A percentile compares a stretch with the other conserved stretches of the same genome.
phyloP scores from a whole-genome alignment of 2,113 vertebrate genomes.

The Ploceus nigricollis region DNA sequence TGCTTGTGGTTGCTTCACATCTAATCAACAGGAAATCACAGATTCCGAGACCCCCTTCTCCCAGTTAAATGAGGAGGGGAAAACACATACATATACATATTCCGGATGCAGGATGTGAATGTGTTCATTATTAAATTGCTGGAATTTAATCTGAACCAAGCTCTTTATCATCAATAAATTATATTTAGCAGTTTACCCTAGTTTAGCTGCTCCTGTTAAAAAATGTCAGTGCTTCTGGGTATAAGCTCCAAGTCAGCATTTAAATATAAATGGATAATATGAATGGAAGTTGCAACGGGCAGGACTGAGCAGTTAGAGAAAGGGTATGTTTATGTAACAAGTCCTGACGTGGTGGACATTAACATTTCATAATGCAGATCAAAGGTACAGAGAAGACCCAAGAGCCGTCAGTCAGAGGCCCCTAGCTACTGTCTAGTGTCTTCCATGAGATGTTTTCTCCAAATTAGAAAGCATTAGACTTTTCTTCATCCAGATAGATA shows the following conservation, averaged over 20 bases:
- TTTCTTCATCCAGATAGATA: not conserved
- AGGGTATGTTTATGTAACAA: slow-evolving; percentile 66
- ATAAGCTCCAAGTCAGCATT: slow-evolving; percentile 57
- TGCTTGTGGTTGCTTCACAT: slow-evolving; percentile 67
- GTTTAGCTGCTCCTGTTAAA: slow-evolving; percentile 64
- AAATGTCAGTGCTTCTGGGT: slow-evolving; percentile 66
- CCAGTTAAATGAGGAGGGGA: slow-evolving; percentile 32
- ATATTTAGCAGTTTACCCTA: slow-evolving; percentile 62
- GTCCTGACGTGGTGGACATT: slow-evolving; percentile 61
- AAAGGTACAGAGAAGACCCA: slow-evolving; percentile 71
- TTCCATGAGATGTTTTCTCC: slow-evolving; percentile 60
- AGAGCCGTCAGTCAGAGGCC: slow-evolving; percentile 62
- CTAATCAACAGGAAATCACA: slow-evolving; percentile 72
- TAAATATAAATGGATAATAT: slow-evolving; percentile 46
- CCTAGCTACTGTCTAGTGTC: slow-evolving; percentile 55
- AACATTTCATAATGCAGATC: slow-evolving; percentile 78
- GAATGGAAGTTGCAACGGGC: slow-evolving; percentile 49
- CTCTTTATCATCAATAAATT: slow-evolving; percentile 68
- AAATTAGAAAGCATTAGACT: slow-evolving; percentile 66
- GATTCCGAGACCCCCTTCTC: slow-evolving; percentile 58
- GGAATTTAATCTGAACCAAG: slow-evolving; percentile 62
- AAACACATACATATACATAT: slow-evolving; percentile 53
- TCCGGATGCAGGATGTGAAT: slow-evolving; percentile 47
- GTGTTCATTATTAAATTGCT: slow-evolving; percentile 68
- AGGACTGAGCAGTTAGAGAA: slow-evolving; percentile 47